A percentile compares a stretch with the other conserved stretches of the same genome.
phyloP scores from a whole-genome alignment of 2,888 invertebrate genomes.

The Tinea pellionella region DNA sequence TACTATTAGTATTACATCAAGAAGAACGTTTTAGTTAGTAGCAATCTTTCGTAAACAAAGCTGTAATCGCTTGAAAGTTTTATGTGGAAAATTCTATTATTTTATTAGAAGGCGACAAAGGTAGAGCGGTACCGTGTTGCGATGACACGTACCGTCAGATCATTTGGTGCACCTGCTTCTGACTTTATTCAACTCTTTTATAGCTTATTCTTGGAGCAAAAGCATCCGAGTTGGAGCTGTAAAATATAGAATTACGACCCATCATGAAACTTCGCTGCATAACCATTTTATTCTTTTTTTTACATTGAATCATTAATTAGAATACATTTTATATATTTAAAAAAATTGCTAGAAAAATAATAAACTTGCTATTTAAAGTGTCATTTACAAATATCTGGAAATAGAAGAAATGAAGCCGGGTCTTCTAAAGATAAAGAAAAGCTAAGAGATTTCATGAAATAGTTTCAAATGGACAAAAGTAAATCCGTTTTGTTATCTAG shows the following conservation, averaged over 20 bases:
- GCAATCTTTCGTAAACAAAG: background rate
- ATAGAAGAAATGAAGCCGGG: background rate
- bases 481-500: constrained; percentile 8
- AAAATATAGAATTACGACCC: constrained; percentile 6
- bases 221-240: background rate
- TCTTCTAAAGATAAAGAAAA: background rate
- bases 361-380: no score
- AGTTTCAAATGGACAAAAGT: constrained; percentile 10
- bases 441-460: background rate
- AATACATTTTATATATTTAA: no score
- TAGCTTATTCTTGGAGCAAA: constrained; percentile 18
- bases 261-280: background rate
- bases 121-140: background rate
- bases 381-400: background rate
- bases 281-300: background rate
- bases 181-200: constrained; percentile 22
- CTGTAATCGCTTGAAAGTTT: constrained; percentile 1
- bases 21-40: no score
- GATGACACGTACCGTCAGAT: constrained; percentile 21
- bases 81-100: constrained; percentile 1
- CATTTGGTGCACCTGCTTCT: constrained; percentile 24
- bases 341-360: no score
- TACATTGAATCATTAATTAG: no score
- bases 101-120: constrained; percentile 10
- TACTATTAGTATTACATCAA: no score